These are phyloP conservation scores for Diarsia mendica DNA, from an alignment of 2,888 invertebrate genomes.

Conservation along the genomic window DNA sequence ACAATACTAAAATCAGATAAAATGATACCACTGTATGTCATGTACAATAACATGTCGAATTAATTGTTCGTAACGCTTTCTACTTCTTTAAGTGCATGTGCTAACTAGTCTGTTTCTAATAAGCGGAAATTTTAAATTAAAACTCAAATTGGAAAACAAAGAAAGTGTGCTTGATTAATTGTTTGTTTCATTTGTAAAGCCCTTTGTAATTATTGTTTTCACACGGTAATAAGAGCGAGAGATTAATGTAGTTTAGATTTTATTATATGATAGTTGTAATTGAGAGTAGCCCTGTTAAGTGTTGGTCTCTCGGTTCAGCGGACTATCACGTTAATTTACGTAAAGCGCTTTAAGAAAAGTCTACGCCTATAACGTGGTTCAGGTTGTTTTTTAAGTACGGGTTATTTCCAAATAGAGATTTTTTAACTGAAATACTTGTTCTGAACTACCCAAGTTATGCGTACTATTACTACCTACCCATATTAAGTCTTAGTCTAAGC, in stretches of 20 bases:
- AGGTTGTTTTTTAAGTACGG: background rate
- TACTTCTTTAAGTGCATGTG: constrained; percentile 67
- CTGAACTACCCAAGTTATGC: background rate
- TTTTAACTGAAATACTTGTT: background rate
- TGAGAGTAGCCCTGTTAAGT: background rate
- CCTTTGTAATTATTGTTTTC: constrained; percentile 41
- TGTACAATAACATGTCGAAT: constrained; percentile 75
- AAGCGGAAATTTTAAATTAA: constrained; percentile 69
- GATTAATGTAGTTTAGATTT: constrained; percentile 17
- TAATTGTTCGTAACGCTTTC: constrained; percentile 82
- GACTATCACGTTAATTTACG: background rate
- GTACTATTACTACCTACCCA: background rate
- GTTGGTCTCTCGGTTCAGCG: background rate
- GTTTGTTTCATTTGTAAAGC: constrained; percentile 34
- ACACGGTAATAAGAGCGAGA: constrained; percentile 25
- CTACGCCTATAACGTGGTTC: background rate
- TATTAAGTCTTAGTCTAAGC: background rate
- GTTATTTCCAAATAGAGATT: background rate
- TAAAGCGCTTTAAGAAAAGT: background rate
- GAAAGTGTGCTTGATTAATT: constrained; percentile 66
- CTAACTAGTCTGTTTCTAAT: constrained; percentile 65
- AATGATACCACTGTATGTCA: constrained; percentile 63
- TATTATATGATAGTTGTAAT: background rate
- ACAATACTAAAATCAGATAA: constrained; percentile 58
- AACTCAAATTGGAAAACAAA: constrained; percentile 68